A percentile compares a stretch with the other conserved stretches of the same genome.
These are phyloP conservation scores for Sturmia bella DNA, from an alignment of 2,888 invertebrate genomes.

Conservation along the genomic window DNA sequence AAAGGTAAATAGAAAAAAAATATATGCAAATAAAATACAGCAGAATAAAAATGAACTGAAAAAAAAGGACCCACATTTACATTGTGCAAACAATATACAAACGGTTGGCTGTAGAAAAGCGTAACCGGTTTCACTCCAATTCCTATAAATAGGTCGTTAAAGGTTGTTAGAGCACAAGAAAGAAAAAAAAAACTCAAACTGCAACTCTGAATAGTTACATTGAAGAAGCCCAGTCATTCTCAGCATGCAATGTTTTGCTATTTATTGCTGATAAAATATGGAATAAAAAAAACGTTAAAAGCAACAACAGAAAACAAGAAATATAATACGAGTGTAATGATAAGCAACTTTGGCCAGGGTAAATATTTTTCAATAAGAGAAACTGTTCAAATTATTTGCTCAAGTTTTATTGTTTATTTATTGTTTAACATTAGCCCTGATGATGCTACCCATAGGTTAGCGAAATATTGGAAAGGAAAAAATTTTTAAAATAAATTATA, in stretches of 20 bases:
- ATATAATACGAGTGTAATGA: conserved; percentile 20
- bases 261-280: conserved; percentile 15
- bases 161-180: background rate
- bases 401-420: too few species aligned
- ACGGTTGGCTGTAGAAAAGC: conserved; percentile 31
- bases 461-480: too few species aligned
- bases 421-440: too few species aligned
- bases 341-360: conserved; percentile 14
- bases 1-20: conserved; percentile 23
- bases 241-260: conserved; percentile 1
- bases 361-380: background rate
- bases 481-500: too few species aligned
- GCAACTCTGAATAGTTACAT: background rate
- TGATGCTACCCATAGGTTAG: too few species aligned
- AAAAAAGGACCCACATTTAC: conserved; percentile 45
- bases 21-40: background rate
- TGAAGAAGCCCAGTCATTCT: conserved; percentile 6
- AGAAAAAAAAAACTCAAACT: background rate
- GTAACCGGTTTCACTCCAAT: conserved; percentile 7
- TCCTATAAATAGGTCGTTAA: conserved; percentile 33
- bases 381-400: background rate
- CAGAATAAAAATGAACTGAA: conserved; percentile 10
- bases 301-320: background rate
- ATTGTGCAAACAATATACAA: conserved; percentile 29
- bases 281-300: background rate